These are phyloP conservation scores for Orchesella flavescens DNA, from an alignment of 2,888 invertebrate genomes.

Conservation along the genomic window DNA sequence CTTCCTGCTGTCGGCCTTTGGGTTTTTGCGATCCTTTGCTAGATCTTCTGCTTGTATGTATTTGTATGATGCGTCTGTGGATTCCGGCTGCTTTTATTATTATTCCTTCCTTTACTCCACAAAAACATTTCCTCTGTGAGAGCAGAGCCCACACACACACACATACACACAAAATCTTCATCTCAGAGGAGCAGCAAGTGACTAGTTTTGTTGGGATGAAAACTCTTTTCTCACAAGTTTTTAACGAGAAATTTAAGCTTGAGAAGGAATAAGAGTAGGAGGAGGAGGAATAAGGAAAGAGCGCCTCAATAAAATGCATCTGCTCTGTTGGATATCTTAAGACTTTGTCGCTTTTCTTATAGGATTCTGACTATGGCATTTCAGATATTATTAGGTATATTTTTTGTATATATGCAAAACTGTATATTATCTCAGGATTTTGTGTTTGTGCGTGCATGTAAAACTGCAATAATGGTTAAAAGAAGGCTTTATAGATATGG, in stretches of 20 bases:
- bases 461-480: slow-evolving; percentile 58
- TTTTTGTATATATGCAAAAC: slow-evolving; percentile 19
- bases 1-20: slow-evolving; percentile 31
- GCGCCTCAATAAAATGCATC: slow-evolving; percentile 68
- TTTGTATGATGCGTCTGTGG: slow-evolving; percentile 27
- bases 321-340: slow-evolving; percentile 52
- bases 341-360: slow-evolving; percentile 28
- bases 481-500: slow-evolving; percentile 20
- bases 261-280: slow-evolving; percentile 36
- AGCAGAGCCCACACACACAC: no score
- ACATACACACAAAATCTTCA: slow-evolving; percentile 1
- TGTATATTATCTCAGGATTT: slow-evolving; percentile 7
- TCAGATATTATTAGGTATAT: not conserved
- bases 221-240: slow-evolving; percentile 3
- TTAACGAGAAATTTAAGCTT: slow-evolving; percentile 17
- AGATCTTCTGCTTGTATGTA: slow-evolving; percentile 18
- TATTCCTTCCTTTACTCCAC: slow-evolving; percentile 34
- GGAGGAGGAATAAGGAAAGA: slow-evolving; percentile 40
- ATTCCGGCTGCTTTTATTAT: slow-evolving; percentile 47
- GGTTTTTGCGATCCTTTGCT: slow-evolving; percentile 36
- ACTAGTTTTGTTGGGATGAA: not conserved
- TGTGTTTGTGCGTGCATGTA: slow-evolving; percentile 49
- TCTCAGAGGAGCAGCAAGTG: not conserved
- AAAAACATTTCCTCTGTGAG: slow-evolving; percentile 34
- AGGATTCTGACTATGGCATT: not conserved